phyloP scores from a whole-genome alignment of 2,888 invertebrate genomes.

The Netelia virgata region DNA sequence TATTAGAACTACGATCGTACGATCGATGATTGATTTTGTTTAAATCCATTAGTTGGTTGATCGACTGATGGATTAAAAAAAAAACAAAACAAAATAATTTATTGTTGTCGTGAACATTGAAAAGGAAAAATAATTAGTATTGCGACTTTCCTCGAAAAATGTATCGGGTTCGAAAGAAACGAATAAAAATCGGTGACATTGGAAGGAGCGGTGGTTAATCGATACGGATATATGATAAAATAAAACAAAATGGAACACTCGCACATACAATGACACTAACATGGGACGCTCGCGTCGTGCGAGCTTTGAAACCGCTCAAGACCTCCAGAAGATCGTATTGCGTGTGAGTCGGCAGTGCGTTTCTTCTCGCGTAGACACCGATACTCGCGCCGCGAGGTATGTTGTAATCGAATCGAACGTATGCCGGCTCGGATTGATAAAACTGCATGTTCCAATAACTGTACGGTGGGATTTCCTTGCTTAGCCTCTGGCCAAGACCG shows the following conservation, averaged over 20 bases:
- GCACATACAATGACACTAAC: constrained; percentile 88
- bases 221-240: neutral
- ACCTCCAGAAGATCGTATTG: constrained; percentile 98
- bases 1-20: too few relatives aligned
- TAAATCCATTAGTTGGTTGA: too few relatives aligned
- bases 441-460: constrained; percentile 99
- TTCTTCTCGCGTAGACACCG: constrained; percentile 97
- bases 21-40: too few relatives aligned
- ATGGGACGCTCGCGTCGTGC: constrained; percentile 93
- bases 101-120: neutral
- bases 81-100: too few relatives aligned
- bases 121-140: neutral
- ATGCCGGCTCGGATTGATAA: constrained; percentile 96
- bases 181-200: constrained; percentile 8
- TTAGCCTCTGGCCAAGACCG: constrained; percentile 93
- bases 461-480: constrained; percentile 96
- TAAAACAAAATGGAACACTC: constrained; percentile 66
- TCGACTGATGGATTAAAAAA: neutral
- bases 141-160: neutral
- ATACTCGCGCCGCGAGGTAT: constrained; percentile 96
- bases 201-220: neutral
- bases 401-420: constrained; percentile 97
- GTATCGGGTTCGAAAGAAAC: neutral
- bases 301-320: constrained; percentile 94
- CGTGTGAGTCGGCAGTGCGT: constrained; percentile 97